Evolutionary conservation across 2,888 invertebrate genomes (phyloP).

Genomic region (Epinotia brunnichana): DNA sequence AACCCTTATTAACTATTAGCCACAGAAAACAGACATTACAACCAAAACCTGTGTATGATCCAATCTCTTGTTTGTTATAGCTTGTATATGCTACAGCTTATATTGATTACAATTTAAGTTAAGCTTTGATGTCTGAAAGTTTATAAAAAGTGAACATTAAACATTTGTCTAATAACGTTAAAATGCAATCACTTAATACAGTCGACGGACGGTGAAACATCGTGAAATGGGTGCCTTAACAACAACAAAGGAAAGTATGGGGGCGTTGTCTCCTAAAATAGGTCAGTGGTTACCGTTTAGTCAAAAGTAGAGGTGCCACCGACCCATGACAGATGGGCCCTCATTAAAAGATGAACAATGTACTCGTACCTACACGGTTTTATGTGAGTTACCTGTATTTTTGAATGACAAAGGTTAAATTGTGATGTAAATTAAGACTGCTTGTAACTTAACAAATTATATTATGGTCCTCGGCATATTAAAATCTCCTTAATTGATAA

Average conservation of each 20-base stretch:
- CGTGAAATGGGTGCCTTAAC: conserved; percentile 45
- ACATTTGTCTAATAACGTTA: neutral
- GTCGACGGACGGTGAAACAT: conserved; percentile 24
- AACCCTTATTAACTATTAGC: too few relatives aligned
- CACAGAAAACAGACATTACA: too few relatives aligned
- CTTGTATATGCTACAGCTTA: too few relatives aligned
- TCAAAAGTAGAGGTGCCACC: conserved; percentile 48
- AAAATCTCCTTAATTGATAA: too few relatives aligned
- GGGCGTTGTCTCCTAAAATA: conserved; percentile 54
- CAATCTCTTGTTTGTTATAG: too few relatives aligned
- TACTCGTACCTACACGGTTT: neutral
- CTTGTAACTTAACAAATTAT: too few relatives aligned
- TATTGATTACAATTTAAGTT: too few relatives aligned
- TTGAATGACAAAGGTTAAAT: neutral
- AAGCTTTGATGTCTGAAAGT: too few relatives aligned
- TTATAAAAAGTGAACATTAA: neutral
- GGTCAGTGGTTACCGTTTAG: conserved; percentile 56
- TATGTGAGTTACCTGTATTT: neutral
- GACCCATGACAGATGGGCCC: conserved; percentile 45
- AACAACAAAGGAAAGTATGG: conserved; percentile 46
- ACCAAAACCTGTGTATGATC: too few relatives aligned
- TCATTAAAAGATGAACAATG: conserved; percentile 22
- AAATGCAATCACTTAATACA: conserved; percentile 5
- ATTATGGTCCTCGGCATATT: too few relatives aligned
- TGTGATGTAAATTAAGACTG: too few relatives aligned